Percentiles rank a stretch among this genome's conserved stretches.
phyloP scores from a whole-genome alignment of 1,140 invertebrate species.

The Ruditapes philippinarum region DNA sequence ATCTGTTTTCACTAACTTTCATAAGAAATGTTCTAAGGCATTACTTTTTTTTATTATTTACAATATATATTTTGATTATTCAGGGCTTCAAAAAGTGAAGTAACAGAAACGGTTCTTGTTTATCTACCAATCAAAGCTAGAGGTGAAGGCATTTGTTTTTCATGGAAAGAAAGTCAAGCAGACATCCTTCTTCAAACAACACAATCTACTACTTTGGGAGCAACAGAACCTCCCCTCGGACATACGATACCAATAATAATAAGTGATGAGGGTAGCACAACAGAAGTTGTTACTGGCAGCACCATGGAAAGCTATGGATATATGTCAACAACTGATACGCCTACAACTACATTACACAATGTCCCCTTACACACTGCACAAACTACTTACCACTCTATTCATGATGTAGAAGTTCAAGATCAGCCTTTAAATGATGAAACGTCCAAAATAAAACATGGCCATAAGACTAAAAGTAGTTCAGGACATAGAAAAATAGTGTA shows the following conservation, averaged over 20 bases:
- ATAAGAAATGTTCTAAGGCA: no score
- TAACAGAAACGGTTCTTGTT: conserved; percentile 81
- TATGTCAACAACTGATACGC: not conserved
- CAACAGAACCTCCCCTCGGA: not conserved
- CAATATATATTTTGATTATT: no score
- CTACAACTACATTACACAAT: not conserved
- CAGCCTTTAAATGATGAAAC: not conserved
- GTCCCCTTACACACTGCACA: no score
- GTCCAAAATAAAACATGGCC: not conserved
- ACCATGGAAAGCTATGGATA: no score
- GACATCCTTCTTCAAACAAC: not conserved
- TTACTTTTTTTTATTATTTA: no score
- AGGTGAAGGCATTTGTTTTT: conserved; percentile 82
- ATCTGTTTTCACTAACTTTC: no score
- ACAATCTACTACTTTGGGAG: not conserved
- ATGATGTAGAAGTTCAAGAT: not conserved
- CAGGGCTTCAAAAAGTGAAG: conserved; percentile 64
- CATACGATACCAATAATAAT: not conserved
- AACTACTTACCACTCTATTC: not conserved
- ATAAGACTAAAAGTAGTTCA: conserved; percentile 24
- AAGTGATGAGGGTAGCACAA: no score
- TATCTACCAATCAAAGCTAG: conserved; percentile 82
- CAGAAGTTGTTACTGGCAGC: no score
- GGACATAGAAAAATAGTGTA: not conserved
- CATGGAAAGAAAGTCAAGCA: conserved; percentile 80